Percentiles rank a stretch among this genome's conserved stretches.
Conservation (phyloP, 1,140 invertebrate genomes). For the Diabrotica virgifera region DNA sequence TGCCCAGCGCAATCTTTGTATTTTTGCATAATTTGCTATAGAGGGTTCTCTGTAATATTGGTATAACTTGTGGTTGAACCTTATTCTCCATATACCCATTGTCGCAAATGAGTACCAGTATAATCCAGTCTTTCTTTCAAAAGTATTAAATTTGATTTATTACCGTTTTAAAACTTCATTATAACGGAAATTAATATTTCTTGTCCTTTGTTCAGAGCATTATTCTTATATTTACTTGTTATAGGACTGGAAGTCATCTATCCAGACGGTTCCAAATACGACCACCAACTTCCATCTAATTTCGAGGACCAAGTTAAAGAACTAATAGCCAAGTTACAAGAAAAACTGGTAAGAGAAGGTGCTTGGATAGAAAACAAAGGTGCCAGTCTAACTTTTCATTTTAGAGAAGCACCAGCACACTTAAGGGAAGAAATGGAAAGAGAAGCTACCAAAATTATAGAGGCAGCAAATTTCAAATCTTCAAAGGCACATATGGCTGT, state of each 20-base stretch:
- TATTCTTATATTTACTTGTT: neutral
- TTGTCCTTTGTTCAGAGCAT: no score
- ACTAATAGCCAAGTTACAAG: constrained; percentile 25
- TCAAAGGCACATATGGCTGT: constrained; percentile 30
- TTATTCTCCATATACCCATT: no score
- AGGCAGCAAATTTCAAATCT: constrained; percentile 27
- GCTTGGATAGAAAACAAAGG: constrained; percentile 36
- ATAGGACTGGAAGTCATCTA: constrained; percentile 29
- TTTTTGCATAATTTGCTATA: no score
- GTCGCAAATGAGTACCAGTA: no score
- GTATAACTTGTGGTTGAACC: no score
- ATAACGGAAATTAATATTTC: no score
- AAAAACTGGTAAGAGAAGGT: constrained; percentile 28
- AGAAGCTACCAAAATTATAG: constrained; percentile 26
- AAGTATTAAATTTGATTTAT: no score
- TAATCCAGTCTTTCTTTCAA: no score
- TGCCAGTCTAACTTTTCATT: constrained; percentile 30
- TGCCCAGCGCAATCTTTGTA: no score
- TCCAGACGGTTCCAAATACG: constrained; percentile 28
- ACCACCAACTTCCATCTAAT: constrained; percentile 27
- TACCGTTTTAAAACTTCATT: no score
- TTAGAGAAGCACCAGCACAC: constrained; percentile 25
- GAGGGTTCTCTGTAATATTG: no score
- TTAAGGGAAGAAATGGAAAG: constrained; percentile 24
- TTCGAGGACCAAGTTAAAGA: constrained; percentile 27